These are phyloP conservation scores for Polypedilum vanderplanki DNA, from an alignment of 1,140 invertebrate genomes.

Conservation along the genomic window DNA sequence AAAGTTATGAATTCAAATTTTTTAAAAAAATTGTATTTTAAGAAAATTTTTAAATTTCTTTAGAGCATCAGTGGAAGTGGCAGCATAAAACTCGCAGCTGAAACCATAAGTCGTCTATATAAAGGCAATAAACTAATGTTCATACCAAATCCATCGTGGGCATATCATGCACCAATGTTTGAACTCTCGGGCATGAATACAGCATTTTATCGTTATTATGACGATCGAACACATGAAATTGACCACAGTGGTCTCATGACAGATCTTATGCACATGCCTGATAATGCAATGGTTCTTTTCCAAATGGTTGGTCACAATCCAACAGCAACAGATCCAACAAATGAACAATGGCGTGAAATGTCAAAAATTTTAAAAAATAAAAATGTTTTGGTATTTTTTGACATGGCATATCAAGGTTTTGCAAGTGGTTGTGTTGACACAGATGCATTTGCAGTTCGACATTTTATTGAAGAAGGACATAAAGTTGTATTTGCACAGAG, in stretches of 20 bases:
- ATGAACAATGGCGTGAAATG: constrained; percentile 85
- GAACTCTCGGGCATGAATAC: background rate
- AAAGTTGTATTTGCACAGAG: constrained; percentile 87
- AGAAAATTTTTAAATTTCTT: background rate
- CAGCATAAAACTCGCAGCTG: constrained; percentile 1
- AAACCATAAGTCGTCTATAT: background rate
- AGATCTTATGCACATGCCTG: constrained; percentile 70
- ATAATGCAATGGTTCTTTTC: constrained; percentile 84
- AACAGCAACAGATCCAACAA: constrained; percentile 89
- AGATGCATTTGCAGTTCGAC: constrained; percentile 84
- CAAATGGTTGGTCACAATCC: constrained; percentile 99
- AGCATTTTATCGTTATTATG: background rate
- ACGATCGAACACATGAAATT: background rate
- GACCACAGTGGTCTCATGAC: background rate
- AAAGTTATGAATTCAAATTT: background rate
- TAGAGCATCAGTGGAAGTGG: constrained; percentile 11
- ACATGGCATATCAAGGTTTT: constrained; percentile 99
- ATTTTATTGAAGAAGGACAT: constrained; percentile 89
- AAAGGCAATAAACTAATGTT: background rate
- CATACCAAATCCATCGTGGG: constrained; percentile 7
- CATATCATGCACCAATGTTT: background rate
- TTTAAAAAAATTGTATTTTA: too few species aligned
- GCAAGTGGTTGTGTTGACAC: constrained; percentile 78
- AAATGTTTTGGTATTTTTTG: constrained; percentile 94
- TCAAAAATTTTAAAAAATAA: constrained; percentile 67